A percentile compares a stretch with the other conserved stretches of the same genome.
Conservation (phyloP, 1,140 invertebrate species). For the Solenopsis fugax region DNA sequence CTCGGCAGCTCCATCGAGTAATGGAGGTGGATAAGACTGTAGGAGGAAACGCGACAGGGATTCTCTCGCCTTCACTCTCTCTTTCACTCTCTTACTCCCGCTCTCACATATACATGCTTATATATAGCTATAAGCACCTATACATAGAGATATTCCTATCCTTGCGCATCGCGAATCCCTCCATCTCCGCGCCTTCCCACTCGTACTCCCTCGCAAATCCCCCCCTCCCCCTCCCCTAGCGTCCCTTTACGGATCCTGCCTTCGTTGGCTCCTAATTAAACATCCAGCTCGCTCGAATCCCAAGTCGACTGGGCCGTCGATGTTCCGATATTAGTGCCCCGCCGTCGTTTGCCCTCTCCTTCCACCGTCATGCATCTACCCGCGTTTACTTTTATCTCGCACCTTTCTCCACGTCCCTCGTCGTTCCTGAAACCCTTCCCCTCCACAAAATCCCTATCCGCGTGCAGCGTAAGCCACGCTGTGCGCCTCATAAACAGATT, state of each 20-base stretch:
- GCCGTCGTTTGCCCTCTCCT: constrained; percentile 67
- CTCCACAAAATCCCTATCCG: constrained; percentile 64
- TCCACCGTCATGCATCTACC: constrained; percentile 58
- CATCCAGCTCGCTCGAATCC: constrained; percentile 84
- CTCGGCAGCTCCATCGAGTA: constrained; percentile 69
- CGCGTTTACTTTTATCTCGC: constrained; percentile 63
- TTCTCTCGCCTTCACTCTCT: constrained; percentile 54
- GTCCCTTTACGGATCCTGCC: constrained; percentile 65
- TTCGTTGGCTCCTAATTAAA: constrained; percentile 86
- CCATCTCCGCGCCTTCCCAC: constrained; percentile 43
- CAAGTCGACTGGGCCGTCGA: constrained; percentile 84
- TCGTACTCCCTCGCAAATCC: constrained; percentile 45
- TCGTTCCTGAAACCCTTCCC: constrained; percentile 27
- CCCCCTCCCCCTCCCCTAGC: constrained; percentile 12
- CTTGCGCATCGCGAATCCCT: constrained; percentile 73
- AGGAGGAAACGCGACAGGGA: constrained; percentile 73
- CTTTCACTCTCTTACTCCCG: constrained; percentile 31
- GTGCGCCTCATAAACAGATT: constrained; percentile 79
- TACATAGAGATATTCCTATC: constrained; percentile 69
- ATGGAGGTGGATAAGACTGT: constrained; percentile 82
- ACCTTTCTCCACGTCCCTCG: constrained; percentile 60
- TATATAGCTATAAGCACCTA: neutral
- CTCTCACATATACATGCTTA: neutral
- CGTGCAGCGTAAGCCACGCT: constrained; percentile 69
- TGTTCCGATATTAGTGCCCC: constrained; percentile 86